Percentiles rank a stretch among this genome's conserved stretches.
Conservation (phyloP, 2,888 invertebrate species). For the Entomobrya proxima region DNA sequence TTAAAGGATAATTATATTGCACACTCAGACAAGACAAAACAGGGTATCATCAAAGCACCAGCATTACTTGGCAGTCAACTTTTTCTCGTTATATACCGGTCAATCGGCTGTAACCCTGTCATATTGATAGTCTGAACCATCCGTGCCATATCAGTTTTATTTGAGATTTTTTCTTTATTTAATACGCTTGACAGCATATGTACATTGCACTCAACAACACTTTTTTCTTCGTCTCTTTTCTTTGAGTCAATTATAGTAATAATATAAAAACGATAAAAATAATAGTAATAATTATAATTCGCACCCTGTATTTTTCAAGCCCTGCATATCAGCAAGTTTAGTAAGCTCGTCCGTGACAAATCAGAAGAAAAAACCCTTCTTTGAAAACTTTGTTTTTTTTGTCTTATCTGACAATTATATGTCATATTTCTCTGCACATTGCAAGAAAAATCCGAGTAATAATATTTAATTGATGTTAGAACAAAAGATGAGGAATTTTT, state of each 20-base stretch:
- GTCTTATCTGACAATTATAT: not conserved
- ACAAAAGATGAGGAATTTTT: slow-evolving; percentile 33
- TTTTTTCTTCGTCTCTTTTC: not conserved
- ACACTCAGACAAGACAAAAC: not conserved
- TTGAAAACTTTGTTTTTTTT: slow-evolving; percentile 2
- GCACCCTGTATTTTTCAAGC: slow-evolving; percentile 22
- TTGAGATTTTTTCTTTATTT: not conserved
- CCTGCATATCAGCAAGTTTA: not conserved
- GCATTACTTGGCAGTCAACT: not conserved
- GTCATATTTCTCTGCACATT: not conserved
- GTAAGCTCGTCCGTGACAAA: not conserved
- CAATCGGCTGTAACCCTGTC: not conserved
- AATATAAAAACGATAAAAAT: slow-evolving; percentile 9
- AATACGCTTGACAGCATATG: too few species aligned
- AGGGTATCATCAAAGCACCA: not conserved
- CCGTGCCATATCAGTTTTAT: not conserved
- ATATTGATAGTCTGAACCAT: not conserved
- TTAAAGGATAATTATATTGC: slow-evolving; percentile 15
- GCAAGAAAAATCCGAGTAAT: slow-evolving; percentile 17
- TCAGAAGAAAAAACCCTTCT: slow-evolving; percentile 9
- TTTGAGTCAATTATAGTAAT: slow-evolving; percentile 24
- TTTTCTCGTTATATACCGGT: not conserved
- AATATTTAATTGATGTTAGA: slow-evolving; percentile 43
- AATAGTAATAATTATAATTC: slow-evolving; percentile 23
- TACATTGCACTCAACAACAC: too few species aligned